Conservation (phyloP, 2,888 invertebrate species). For the Deilephila porcellus region DNA sequence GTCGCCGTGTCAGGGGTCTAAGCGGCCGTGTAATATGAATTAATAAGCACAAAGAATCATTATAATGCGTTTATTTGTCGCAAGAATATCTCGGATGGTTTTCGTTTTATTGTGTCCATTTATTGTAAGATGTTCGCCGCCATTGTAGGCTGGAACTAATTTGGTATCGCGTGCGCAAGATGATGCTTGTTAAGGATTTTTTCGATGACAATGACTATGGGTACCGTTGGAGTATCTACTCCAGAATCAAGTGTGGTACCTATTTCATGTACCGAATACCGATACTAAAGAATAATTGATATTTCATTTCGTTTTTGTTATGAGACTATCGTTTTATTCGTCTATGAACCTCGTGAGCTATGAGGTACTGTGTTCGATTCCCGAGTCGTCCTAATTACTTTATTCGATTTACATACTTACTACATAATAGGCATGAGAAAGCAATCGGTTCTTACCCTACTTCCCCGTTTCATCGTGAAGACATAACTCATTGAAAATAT, state of each 20-base stretch:
- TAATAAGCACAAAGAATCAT: slow-evolving; percentile 83
- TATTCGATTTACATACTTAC: too few relatives aligned
- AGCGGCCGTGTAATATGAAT: slow-evolving; percentile 84
- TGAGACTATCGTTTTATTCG: too few relatives aligned
- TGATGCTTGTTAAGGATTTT: slow-evolving; percentile 53
- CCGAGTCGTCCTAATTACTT: too few relatives aligned
- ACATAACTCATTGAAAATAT: too few relatives aligned
- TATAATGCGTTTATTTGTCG: slow-evolving; percentile 81
- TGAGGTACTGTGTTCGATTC: too few relatives aligned
- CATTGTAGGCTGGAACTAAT: slow-evolving; percentile 76
- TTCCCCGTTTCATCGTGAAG: too few relatives aligned
- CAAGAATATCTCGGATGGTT: slow-evolving; percentile 53
- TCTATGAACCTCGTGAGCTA: too few relatives aligned
- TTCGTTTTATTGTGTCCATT: slow-evolving; percentile 63
- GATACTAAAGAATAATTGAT: too few relatives aligned
- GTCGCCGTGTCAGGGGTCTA: slow-evolving; percentile 77
- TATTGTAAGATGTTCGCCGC: slow-evolving; percentile 49
- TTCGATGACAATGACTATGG: slow-evolving; percentile 52
- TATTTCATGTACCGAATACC: too few relatives aligned
- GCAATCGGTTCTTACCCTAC: too few relatives aligned
- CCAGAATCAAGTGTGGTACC: background rate
- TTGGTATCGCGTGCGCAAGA: slow-evolving; percentile 75
- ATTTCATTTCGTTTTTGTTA: too few relatives aligned
- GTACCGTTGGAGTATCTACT: background rate
- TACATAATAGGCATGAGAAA: too few relatives aligned